These are phyloP conservation scores for Sebastes trivittatus DNA, from an alignment of 2,797 vertebrate species.

Conservation along the genomic window DNA sequence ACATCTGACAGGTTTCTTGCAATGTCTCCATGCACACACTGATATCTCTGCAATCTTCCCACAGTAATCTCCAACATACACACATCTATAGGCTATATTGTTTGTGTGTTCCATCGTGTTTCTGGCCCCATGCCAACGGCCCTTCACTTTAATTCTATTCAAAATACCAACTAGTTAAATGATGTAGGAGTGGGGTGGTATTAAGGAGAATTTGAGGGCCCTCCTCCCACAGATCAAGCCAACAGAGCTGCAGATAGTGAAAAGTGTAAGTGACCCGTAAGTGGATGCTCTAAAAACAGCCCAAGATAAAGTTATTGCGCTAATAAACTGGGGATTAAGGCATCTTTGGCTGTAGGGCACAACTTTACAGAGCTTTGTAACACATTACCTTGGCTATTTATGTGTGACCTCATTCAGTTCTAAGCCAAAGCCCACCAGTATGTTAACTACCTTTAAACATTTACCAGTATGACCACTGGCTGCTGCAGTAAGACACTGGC, in stretches of 20 bases:
- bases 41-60: slow-evolving; percentile 48
- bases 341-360: slow-evolving; percentile 10
- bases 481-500: background rate
- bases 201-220: slow-evolving; percentile 14
- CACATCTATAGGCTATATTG: background rate
- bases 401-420: slow-evolving; percentile 1
- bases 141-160: background rate
- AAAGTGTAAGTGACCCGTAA: slow-evolving; percentile 4
- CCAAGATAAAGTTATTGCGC: slow-evolving; percentile 13
- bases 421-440: background rate
- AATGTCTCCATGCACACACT: slow-evolving; percentile 17
- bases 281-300: background rate
- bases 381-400: slow-evolving; percentile 32
- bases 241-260: slow-evolving; percentile 21
- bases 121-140: background rate
- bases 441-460: slow-evolving; percentile 16
- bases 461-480: background rate
- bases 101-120: background rate
- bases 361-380: slow-evolving; percentile 22
- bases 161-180: slow-evolving; percentile 36
- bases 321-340: slow-evolving; percentile 26
- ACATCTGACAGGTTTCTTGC: slow-evolving; percentile 48
- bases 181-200: slow-evolving; percentile 18
- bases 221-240: slow-evolving; percentile 33
- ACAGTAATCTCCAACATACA: slow-evolving; percentile 18